A percentile compares a stretch with the other conserved stretches of the same genome.
phyloP scores from a whole-genome alignment of 2,888 invertebrate genomes.

The Hesperia comma region DNA sequence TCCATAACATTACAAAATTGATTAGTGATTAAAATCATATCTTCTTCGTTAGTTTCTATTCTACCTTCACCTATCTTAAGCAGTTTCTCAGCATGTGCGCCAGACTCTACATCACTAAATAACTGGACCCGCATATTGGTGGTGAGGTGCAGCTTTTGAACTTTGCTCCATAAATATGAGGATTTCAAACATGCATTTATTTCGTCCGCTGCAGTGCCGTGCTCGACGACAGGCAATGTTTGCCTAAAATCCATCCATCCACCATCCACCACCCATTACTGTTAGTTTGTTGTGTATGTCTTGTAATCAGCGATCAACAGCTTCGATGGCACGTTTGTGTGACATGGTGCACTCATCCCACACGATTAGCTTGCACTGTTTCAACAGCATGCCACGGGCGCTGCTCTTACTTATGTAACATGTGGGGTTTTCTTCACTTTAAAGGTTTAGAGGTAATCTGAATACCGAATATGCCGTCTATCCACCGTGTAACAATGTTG shows the following conservation, averaged over 20 bases:
- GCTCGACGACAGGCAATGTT: slow-evolving; percentile 43
- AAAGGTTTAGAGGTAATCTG: slow-evolving; percentile 41
- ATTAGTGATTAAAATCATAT: neutral
- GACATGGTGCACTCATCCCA: slow-evolving; percentile 50
- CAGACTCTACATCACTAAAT: slow-evolving; percentile 44
- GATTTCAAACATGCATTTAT: slow-evolving; percentile 47
- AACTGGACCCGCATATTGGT: slow-evolving; percentile 48
- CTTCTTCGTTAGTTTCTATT: neutral
- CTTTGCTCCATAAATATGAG: slow-evolving; percentile 42
- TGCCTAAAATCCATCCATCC: slow-evolving; percentile 46
- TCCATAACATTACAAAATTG: neutral
- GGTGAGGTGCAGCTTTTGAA: slow-evolving; percentile 45
- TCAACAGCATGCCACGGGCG: slow-evolving; percentile 41
- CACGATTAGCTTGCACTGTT: slow-evolving; percentile 43
- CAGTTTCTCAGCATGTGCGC: slow-evolving; percentile 43
- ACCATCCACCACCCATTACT: slow-evolving; percentile 42
- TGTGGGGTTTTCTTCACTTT: slow-evolving; percentile 42
- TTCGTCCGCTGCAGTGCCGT: slow-evolving; percentile 48
- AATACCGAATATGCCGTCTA: slow-evolving; percentile 43
- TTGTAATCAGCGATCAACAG: slow-evolving; percentile 38
- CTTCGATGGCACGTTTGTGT: slow-evolving; percentile 41
- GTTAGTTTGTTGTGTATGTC: slow-evolving; percentile 40
- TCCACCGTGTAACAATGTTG: slow-evolving; percentile 38
- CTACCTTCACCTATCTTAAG: neutral
- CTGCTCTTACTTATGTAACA: slow-evolving; percentile 45